phyloP scores from a whole-genome alignment of 2,797 vertebrate genomes.

The Zenarchopterus dispar region DNA sequence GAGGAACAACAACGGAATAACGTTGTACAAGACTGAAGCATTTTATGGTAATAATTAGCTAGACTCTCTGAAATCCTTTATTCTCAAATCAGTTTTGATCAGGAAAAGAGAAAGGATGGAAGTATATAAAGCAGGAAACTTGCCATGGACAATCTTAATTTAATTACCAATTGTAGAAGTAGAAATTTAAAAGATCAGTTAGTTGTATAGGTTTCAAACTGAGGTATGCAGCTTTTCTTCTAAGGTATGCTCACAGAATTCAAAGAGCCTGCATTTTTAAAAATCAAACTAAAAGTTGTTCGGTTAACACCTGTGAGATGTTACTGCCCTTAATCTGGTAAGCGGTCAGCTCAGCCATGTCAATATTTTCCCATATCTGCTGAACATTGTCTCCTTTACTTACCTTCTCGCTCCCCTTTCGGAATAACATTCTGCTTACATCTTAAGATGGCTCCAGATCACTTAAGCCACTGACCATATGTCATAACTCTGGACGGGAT shows the following conservation, averaged over 20 bases:
- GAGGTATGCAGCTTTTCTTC: not conserved
- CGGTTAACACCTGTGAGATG: slow-evolving; percentile 65
- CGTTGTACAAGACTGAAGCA: too few relatives aligned
- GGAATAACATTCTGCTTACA: slow-evolving; percentile 65
- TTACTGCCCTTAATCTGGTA: slow-evolving; percentile 63
- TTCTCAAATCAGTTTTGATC: not conserved
- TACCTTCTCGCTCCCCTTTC: slow-evolving; percentile 56
- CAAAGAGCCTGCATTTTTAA: not conserved
- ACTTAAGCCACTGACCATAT: slow-evolving; percentile 76
- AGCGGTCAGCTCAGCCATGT: slow-evolving; percentile 62
- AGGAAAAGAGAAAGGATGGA: too few relatives aligned
- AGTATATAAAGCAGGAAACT: too few relatives aligned
- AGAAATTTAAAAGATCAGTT: not conserved
- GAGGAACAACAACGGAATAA: not conserved
- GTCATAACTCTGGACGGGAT: slow-evolving; percentile 74
- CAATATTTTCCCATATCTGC: slow-evolving; percentile 73
- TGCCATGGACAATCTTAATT: too few relatives aligned
- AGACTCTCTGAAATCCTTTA: not conserved
- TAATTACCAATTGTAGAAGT: too few relatives aligned
- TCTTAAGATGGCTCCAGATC: slow-evolving; percentile 65
- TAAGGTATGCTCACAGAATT: not conserved
- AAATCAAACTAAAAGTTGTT: slow-evolving; percentile 7
- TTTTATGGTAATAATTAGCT: rapidly evolving
- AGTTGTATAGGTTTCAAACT: not conserved
- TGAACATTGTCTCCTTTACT: slow-evolving; percentile 69